These are phyloP conservation scores for Brachyalestes nurse DNA, from an alignment of 2,797 vertebrate genomes.

Conservation along the genomic window DNA sequence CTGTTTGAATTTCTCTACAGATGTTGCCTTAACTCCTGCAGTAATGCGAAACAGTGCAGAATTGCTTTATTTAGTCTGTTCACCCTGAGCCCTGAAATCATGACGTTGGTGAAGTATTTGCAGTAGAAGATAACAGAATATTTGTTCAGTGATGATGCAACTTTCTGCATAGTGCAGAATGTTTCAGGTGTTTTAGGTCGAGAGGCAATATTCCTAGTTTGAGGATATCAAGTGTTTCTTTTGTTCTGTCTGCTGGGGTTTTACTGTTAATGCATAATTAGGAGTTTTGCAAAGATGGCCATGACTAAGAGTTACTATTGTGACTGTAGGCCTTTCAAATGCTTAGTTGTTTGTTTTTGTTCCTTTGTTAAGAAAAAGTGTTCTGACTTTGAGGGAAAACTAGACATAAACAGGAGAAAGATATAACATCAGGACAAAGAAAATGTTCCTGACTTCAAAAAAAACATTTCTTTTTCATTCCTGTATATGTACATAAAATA, in stretches of 20 bases:
- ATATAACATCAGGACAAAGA: background rate
- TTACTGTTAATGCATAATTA: slow-evolving; percentile 10
- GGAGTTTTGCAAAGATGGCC: slow-evolving; percentile 29
- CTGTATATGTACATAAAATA: background rate
- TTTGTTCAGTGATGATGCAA: slow-evolving; percentile 24
- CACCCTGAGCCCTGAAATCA: slow-evolving; percentile 33
- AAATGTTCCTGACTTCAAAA: background rate
- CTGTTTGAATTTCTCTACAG: slow-evolving; percentile 30
- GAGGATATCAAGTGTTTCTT: background rate
- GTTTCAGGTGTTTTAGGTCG: slow-evolving; percentile 16
- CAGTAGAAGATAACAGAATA: background rate
- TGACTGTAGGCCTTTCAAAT: background rate
- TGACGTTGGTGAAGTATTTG: slow-evolving; percentile 30
- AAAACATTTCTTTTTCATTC: background rate
- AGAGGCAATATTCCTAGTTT: background rate
- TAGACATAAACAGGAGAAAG: background rate
- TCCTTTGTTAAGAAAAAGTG: background rate
- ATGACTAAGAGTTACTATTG: slow-evolving; percentile 27
- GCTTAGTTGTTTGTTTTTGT: background rate
- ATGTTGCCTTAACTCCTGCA: background rate
- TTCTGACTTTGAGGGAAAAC: background rate
- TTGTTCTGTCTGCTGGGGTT: background rate
- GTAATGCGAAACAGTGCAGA: slow-evolving; percentile 17
- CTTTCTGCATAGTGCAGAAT: background rate
- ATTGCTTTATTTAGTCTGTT: slow-evolving; percentile 4